phyloP scores from a whole-genome alignment of 2,888 invertebrate species.

The Monoplex corrugatus region DNA sequence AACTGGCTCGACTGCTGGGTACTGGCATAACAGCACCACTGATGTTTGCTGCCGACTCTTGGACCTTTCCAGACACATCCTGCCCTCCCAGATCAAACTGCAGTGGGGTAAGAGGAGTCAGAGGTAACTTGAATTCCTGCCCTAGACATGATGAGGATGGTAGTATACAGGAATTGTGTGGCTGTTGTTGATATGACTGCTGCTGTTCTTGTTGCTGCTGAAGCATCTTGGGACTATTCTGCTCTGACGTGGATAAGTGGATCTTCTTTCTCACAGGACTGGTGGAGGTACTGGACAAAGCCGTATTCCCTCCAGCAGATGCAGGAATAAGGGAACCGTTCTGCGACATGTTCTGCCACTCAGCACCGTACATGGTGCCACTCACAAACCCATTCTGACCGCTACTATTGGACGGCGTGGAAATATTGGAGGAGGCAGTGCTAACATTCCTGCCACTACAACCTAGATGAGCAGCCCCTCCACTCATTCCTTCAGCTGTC shows the following conservation, averaged over 20 bases:
- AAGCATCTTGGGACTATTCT: constrained; percentile 64
- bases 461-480: not conserved
- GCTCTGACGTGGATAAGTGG: constrained; percentile 72
- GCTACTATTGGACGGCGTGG: constrained; percentile 55
- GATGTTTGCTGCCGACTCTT: not conserved
- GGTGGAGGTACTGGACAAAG: constrained; percentile 72
- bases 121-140: constrained; percentile 73
- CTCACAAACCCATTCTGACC: constrained; percentile 50
- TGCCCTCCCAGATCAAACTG: constrained; percentile 30
- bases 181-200: constrained; percentile 11
- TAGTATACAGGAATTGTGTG: not conserved
- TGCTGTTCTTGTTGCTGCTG: not conserved
- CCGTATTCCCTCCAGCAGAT: constrained; percentile 58
- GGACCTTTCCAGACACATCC: not conserved
- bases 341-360: constrained; percentile 45
- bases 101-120: constrained; percentile 71
- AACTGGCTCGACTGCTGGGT: not conserved
- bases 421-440: constrained; percentile 53
- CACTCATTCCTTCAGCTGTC: not conserved
- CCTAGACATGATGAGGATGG: constrained; percentile 35
- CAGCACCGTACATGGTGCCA: constrained; percentile 34
- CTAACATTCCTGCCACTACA: constrained; percentile 26
- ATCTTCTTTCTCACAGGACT: constrained; percentile 75
- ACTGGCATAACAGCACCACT: not conserved
- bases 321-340: not conserved